Percentiles rank a stretch among this genome's conserved stretches.
phyloP scores from a whole-genome alignment of 2,797 vertebrate genomes.

The Sibirionetta formosa region DNA sequence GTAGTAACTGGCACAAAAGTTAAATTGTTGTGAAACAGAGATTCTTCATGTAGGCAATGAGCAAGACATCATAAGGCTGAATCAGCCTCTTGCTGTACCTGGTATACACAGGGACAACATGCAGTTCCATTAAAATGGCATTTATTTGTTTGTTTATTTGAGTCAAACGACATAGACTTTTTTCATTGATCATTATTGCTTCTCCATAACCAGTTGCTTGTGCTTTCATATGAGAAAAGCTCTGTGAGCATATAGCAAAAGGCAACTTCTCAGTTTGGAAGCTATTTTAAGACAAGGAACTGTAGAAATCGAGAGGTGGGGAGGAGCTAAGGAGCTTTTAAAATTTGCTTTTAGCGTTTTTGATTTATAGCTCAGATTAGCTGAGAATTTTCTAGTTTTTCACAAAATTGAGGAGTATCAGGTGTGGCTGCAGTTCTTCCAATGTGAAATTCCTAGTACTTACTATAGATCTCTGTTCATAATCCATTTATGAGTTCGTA shows the following conservation, averaged over 20 bases:
- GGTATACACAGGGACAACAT: background rate
- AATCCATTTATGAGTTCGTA: background rate
- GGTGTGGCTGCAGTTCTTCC: background rate
- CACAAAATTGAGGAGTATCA: background rate
- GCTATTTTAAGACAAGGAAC: background rate
- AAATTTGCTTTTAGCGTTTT: background rate
- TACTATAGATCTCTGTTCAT: background rate
- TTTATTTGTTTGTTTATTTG: background rate
- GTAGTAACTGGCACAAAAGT: background rate
- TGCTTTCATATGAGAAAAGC: rapidly evolving
- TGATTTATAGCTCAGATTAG: background rate
- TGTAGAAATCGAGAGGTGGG: background rate
- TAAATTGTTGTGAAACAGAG: background rate
- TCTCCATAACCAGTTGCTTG: background rate
- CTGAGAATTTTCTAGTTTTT: background rate
- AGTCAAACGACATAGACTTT: background rate
- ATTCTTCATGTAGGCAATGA: background rate
- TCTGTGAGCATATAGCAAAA: rapidly evolving
- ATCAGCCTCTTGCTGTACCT: background rate
- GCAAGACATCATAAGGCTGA: background rate
- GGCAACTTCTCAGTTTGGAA: background rate
- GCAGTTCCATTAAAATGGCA: background rate
- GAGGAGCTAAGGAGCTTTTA: background rate
- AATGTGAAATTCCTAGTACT: background rate
- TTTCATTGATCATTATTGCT: background rate